A percentile compares a stretch with the other conserved stretches of the same genome.
Evolutionary conservation across 2,113 vertebrate genomes (phyloP).

Genomic region (Chauna torquata): DNA sequence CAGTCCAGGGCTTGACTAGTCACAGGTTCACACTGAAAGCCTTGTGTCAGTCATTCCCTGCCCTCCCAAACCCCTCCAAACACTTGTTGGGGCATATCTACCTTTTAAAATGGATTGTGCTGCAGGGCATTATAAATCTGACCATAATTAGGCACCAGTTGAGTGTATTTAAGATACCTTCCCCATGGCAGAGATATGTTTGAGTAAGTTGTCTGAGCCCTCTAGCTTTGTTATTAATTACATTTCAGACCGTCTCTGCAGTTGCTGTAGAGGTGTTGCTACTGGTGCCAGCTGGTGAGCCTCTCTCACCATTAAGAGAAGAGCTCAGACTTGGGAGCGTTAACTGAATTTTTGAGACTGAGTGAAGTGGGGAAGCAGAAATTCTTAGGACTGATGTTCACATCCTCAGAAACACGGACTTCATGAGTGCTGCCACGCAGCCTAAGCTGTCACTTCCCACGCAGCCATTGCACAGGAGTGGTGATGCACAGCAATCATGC

Average conservation of each 20-base stretch:
- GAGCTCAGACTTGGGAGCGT: background rate
- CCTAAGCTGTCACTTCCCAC: background rate
- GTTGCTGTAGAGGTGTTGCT: background rate
- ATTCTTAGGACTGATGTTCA: background rate
- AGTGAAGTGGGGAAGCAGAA: background rate
- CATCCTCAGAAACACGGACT: accelerated
- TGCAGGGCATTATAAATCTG: background rate
- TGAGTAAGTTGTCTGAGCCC: background rate
- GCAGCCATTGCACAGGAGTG: background rate
- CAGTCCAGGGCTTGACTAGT: background rate
- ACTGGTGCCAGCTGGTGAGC: background rate
- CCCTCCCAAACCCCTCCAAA: background rate
- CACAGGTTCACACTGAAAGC: background rate
- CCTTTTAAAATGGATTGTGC: background rate
- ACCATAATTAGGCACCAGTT: background rate
- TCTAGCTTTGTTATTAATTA: background rate
- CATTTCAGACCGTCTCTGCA: background rate
- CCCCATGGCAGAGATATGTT: background rate
- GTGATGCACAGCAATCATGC: background rate
- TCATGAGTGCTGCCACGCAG: background rate
- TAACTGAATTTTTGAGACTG: background rate
- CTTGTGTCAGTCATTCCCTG: background rate
- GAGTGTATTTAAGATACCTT: background rate
- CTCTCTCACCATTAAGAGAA: background rate
- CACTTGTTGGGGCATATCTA: background rate